Base-by-base conservation (phyloP, 2,797 vertebrate genomes). In the Lacerta agilis region DNA sequence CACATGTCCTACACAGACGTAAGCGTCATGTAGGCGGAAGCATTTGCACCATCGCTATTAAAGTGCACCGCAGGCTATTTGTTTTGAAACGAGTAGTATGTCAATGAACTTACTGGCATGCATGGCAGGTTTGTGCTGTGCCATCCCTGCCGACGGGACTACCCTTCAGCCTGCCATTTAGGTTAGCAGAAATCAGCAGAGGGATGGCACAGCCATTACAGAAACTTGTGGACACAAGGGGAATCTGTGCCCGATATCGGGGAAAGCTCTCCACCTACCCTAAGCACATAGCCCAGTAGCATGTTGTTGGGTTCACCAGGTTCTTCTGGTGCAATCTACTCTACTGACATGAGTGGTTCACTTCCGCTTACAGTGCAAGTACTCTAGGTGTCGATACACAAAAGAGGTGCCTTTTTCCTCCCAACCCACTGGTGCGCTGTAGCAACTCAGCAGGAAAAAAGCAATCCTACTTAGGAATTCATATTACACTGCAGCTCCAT, bases 401-500 rank as follows among this genome's bases (percentile, higher is more conserved):
- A 33, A 23, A 49, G 27, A 58, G 18, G 4, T 55, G 29, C 10
- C 9, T 77, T 66, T 43, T 73, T 79, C 20, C 36, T 55, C n/a
- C 45, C n/a, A 55, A 33, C 27, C 6, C 33, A 38, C n/a, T 7
- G 10, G 10, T 33, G 55, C n/a, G 27, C n/a, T 8, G 36, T 49
- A 58, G 8, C 20, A 9, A 33, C 13, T 55, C 20, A 23, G 73
- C 15, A 55, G 43, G 17, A n/a, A 27, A 27, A 7, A 20, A 27
- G 25, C 3, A 27, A 89, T 17, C 15, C 45, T 4, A 0, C 0
- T 75, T 87, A 76, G 87, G 79, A 77, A 88, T 75, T 90, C 67
- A 86, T 61, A 87, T 3, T 73, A 15, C 80, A 84, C 8, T 71
- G 72, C 67, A 91, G 55, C 83, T 90, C 86, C 85, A 92, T 81